These are phyloP conservation scores for Dasypogon diadema DNA, from an alignment of 2,888 invertebrate species.

Conservation along the genomic window DNA sequence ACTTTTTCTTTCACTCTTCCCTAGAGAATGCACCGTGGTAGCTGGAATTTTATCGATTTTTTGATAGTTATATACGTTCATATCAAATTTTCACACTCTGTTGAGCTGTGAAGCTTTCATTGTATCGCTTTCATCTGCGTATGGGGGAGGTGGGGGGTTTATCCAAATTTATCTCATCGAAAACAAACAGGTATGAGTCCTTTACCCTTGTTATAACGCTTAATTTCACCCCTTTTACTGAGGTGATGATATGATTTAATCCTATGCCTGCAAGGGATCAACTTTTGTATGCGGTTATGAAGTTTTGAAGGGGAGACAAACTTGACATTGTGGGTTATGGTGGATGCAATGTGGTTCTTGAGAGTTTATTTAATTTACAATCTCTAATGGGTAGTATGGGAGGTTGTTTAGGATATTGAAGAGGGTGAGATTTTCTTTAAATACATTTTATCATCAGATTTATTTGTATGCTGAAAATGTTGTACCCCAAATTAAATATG, in stretches of 20 bases:
- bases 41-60: background rate
- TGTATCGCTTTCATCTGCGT: background rate
- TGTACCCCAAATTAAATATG: too few species aligned
- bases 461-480: too few species aligned
- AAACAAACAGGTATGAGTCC: background rate
- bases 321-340: background rate
- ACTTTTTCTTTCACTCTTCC: background rate
- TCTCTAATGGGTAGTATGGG: too few species aligned
- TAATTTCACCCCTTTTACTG: conserved; percentile 33
- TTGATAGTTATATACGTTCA: background rate
- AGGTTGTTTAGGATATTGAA: too few species aligned
- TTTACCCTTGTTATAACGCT: conserved; percentile 30
- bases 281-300: conserved; percentile 25
- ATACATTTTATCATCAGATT: too few species aligned
- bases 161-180: background rate
- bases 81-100: background rate
- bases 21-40: background rate
- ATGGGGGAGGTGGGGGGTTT: too few species aligned
- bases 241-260: conserved; percentile 31
- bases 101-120: background rate
- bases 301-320: background rate
- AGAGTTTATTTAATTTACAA: background rate
- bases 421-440: too few species aligned
- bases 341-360: background rate
- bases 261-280: background rate